Conservation (phyloP, 2,113 vertebrate species). For the Oncorhynchus mykiss region DNA sequence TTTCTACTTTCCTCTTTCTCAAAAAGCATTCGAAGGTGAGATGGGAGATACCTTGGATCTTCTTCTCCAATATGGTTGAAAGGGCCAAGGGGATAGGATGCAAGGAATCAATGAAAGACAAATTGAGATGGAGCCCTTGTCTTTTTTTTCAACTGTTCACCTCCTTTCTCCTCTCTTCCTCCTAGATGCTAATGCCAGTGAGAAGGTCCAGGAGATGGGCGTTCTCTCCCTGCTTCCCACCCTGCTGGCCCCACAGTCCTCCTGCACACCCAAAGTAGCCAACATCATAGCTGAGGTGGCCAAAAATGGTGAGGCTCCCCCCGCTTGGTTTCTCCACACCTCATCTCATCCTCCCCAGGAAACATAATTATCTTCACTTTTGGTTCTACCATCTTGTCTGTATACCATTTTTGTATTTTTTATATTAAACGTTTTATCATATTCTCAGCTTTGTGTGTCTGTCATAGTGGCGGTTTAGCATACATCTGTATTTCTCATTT, state of each 20-base stretch:
- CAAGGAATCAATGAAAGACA: background rate
- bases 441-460: constrained; percentile 15
- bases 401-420: constrained; percentile 39
- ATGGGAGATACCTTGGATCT: too few relatives aligned
- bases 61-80: too few relatives aligned
- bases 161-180: constrained; percentile 14
- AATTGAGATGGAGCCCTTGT: background rate
- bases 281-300: constrained; percentile 98
- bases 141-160: constrained; percentile 8
- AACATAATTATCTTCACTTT: constrained; percentile 68
- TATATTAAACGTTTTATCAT: constrained; percentile 30
- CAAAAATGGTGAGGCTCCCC: constrained; percentile 89
- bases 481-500: background rate
- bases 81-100: too few relatives aligned
- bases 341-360: background rate
- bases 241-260: constrained; percentile 84
- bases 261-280: constrained; percentile 92
- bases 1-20: background rate
- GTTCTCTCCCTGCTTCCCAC: constrained; percentile 83
- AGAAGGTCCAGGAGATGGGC: constrained; percentile 92
- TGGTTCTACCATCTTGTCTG: constrained; percentile 75
- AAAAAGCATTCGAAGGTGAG: too few relatives aligned
- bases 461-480: background rate
- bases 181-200: constrained; percentile 90
- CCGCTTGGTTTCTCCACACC: background rate